phyloP scores from a whole-genome alignment of 2,888 invertebrate genomes.

The Dynastes grantii region DNA sequence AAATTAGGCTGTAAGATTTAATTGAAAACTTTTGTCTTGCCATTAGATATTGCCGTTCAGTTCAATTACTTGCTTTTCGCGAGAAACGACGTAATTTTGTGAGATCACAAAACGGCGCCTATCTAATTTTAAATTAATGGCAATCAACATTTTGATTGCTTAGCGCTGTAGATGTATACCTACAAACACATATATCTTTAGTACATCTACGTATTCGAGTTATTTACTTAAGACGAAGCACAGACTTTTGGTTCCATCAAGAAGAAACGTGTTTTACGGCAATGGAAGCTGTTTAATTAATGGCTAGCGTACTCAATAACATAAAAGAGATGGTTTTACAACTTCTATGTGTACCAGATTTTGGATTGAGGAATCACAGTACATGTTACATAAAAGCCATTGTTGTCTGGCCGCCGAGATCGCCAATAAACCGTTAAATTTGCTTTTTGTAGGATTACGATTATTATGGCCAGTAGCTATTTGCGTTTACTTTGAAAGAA shows the following conservation, averaged over 20 bases:
- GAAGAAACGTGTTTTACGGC: conserved; percentile 2
- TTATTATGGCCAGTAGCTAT: too few relatives aligned
- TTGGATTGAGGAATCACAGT: too few relatives aligned
- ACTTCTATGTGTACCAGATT: neutral
- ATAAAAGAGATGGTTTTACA: conserved; percentile 8
- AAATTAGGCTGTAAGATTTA: too few relatives aligned
- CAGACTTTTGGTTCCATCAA: neutral
- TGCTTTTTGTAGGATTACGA: too few relatives aligned
- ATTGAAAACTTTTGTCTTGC: too few relatives aligned
- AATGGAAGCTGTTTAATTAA: conserved; percentile 2
- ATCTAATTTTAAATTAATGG: conserved; percentile 16
- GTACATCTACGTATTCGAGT: neutral
- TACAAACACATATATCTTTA: neutral
- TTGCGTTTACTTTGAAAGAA: too few relatives aligned
- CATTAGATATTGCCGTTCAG: too few relatives aligned
- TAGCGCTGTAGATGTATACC: neutral
- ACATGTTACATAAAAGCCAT: too few relatives aligned
- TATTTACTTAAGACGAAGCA: neutral
- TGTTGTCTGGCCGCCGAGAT: too few relatives aligned
- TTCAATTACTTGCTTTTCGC: too few relatives aligned
- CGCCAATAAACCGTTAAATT: too few relatives aligned
- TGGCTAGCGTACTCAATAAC: neutral
- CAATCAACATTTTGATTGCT: conserved; percentile 8
- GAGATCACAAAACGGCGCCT: neutral
- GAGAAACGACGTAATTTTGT: neutral